phyloP scores from a whole-genome alignment of 1,140 invertebrate genomes.

The Pogonomyrmex barbatus region DNA sequence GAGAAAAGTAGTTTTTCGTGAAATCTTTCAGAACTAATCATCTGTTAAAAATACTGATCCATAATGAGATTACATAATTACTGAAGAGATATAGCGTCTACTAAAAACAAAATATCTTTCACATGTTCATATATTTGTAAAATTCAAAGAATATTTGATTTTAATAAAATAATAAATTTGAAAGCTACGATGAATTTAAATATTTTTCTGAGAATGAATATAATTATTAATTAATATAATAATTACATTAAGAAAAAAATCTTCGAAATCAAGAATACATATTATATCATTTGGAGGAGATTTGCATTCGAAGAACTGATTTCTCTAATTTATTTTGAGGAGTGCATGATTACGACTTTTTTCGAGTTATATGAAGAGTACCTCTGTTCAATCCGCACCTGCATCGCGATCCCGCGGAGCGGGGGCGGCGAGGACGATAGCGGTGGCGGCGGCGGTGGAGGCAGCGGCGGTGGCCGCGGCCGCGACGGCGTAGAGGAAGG shows the following conservation, averaged over 20 bases:
- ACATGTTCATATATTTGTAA: not conserved
- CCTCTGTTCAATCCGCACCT: conserved; percentile 60
- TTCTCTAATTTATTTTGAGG: not conserved
- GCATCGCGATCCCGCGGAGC: conserved; percentile 69
- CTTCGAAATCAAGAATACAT: not conserved
- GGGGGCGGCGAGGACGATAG: conserved; percentile 75
- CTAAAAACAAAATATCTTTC: not conserved
- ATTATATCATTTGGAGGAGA: not conserved
- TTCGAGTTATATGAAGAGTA: not conserved
- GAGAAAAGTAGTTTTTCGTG: not conserved
- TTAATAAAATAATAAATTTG: not conserved
- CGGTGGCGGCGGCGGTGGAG: conserved; percentile 71
- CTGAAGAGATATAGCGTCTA: not conserved
- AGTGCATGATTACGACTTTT: not conserved
- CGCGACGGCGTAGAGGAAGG: conserved; percentile 72
- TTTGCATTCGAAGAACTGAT: not conserved
- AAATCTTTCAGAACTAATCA: not conserved
- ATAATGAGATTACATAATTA: not conserved
- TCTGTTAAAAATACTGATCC: not conserved
- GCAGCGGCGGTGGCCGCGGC: conserved; percentile 62
- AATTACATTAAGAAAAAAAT: not conserved
- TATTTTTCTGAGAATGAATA: not conserved
- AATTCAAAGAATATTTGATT: not conserved
- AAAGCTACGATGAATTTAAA: too few relatives aligned
- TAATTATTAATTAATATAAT: too few relatives aligned